Evolutionary conservation across 1,140 invertebrate genomes (phyloP), one percentile per base, ranked within the genome.

Genomic region (Drosophila leontia): DNA sequence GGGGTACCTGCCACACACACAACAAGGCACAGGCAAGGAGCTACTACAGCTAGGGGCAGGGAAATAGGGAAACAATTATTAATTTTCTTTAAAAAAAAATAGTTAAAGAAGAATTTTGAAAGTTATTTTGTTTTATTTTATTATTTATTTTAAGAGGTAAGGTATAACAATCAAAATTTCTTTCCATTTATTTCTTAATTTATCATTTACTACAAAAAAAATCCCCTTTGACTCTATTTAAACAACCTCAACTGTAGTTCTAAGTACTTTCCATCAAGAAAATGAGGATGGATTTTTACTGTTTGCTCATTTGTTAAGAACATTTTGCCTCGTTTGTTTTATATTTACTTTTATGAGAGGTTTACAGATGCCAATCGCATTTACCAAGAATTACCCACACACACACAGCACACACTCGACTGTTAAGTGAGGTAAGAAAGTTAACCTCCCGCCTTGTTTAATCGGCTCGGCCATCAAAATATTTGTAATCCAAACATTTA

Each of bases 401-500:
- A 48, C 68, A 26, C 45, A 15, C 23, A 29, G 4, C 17, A 47
- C 45, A 50, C 26, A 55, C 34, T 37, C 7, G 1, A 11, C 13
- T n/a, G 53, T 71, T 13, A 35, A 58, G 69, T 70, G 50, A 37
- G 23, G 42, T 55, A 70, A 39, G 32, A 56, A 62, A 62, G 51
- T 56, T 44, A 44, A 76, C 62, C 75, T 60, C 53, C 74, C 53
- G 71, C 60, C 74, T 65, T 57, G 35, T 75, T 74, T 77, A 77
- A 77, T 77, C 75, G 63, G 32, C 56, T 3, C 51, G 26, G 39
- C 58, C 75, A 88, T 87, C 80, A 87, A 84, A 87, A 87, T 87
- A 84, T 88, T 87, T 88, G 84, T 84, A 84, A 88, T 84, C 80
- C 86, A 80, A 87, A 87, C 86, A 88, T 88, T 87, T 84, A 82